Percentiles rank a stretch among this genome's conserved stretches.
Conservation (phyloP, 2,888 invertebrate species). For the Morpho helenor region DNA sequence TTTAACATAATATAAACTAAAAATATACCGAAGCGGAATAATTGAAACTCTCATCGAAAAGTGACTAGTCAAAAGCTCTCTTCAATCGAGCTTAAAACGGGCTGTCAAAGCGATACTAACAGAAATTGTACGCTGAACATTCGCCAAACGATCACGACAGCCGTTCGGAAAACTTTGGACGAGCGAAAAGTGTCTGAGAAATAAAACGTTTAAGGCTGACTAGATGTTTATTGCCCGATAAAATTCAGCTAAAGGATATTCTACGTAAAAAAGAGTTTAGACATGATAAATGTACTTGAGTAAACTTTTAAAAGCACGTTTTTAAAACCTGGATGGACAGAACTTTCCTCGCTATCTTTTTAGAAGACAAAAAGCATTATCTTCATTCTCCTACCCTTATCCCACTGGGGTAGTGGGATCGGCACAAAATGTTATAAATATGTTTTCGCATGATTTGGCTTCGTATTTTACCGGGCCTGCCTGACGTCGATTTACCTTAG, state of each 20-base stretch:
- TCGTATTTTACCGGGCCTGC: no score
- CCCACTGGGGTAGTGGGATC: no score
- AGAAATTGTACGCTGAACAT: slow-evolving; percentile 18
- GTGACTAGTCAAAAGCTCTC: slow-evolving; percentile 1
- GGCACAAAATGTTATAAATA: no score
- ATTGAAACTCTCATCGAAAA: background rate
- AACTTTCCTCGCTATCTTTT: no score
- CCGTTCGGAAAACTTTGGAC: slow-evolving; percentile 14
- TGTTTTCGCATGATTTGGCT: no score
- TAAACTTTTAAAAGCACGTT: background rate
- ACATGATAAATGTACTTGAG: background rate
- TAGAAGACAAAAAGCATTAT: no score
- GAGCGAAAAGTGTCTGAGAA: slow-evolving; percentile 11
- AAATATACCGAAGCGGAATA: no score
- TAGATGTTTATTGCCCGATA: slow-evolving; percentile 9
- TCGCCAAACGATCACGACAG: slow-evolving; percentile 13
- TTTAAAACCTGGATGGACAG: no score
- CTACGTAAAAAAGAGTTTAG: background rate
- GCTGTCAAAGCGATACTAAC: slow-evolving; percentile 11
- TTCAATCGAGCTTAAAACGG: slow-evolving; percentile 7
- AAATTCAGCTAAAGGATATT: background rate
- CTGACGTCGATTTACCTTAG: no score
- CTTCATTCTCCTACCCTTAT: no score
- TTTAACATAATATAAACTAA: no score
- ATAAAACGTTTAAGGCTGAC: slow-evolving; percentile 12